Percentiles rank a stretch among this genome's conserved stretches.
Evolutionary conservation across 2,113 vertebrate genomes (phyloP).

Genomic region (Daubentonia madagascariensis): DNA sequence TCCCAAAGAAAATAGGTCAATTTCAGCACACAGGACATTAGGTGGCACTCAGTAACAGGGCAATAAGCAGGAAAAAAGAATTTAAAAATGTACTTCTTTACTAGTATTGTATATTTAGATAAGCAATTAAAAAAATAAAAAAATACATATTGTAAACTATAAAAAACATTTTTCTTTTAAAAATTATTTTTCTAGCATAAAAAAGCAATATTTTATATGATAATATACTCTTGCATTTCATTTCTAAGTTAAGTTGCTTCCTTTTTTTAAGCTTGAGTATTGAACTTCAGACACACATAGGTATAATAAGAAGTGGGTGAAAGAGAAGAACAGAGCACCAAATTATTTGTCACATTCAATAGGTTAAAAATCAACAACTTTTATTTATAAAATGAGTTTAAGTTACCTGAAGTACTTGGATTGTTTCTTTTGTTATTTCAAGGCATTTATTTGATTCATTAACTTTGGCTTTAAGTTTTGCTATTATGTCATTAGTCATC

Average conservation of each 20-base stretch:
- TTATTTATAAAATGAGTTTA: background rate
- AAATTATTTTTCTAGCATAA: background rate
- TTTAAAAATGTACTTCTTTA: background rate
- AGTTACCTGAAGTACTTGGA: conserved; percentile 80
- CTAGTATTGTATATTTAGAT: background rate
- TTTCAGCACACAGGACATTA: background rate
- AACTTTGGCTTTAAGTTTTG: conserved; percentile 77
- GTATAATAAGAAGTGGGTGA: background rate
- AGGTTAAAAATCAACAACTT: background rate
- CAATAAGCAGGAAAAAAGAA: background rate
- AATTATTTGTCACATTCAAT: background rate
- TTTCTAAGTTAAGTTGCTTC: background rate
- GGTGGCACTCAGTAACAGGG: background rate
- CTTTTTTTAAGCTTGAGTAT: background rate
- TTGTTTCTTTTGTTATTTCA: conserved; percentile 69
- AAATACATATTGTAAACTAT: background rate
- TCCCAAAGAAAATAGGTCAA: background rate
- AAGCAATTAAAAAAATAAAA: background rate
- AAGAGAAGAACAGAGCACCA: background rate
- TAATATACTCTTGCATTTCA: background rate
- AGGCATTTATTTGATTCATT: conserved; percentile 82
- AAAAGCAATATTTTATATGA: background rate
- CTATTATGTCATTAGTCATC: conserved; percentile 73
- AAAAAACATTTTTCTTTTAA: background rate
- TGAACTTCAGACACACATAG: background rate